phyloP scores from a whole-genome alignment of 2,888 invertebrate species.

The Ptilodon capucinus region DNA sequence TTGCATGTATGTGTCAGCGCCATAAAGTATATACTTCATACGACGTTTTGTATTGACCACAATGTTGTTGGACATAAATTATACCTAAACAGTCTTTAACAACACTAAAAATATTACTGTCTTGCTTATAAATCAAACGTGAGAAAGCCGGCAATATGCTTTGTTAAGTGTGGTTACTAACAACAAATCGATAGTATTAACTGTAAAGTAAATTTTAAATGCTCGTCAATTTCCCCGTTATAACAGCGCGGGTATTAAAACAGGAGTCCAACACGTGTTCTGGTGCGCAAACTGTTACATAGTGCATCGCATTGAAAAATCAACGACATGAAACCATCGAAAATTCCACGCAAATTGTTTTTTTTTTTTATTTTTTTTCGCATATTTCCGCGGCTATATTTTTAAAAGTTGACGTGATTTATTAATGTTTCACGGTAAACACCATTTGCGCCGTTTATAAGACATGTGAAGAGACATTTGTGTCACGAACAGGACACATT shows the following conservation, averaged over 20 bases:
- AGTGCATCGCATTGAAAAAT: constrained; percentile 58
- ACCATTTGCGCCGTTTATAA: constrained; percentile 62
- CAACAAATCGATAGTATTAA: no score
- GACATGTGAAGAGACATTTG: constrained; percentile 54
- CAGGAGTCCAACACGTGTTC: constrained; percentile 24
- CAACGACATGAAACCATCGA: constrained; percentile 60
- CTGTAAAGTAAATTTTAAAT: background rate
- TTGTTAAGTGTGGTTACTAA: no score
- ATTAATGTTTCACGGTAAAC: constrained; percentile 64
- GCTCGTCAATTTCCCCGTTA: background rate
- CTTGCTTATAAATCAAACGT: no score
- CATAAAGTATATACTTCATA: no score
- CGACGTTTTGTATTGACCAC: no score
- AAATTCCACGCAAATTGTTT: constrained; percentile 62
- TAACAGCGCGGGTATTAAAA: background rate
- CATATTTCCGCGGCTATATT: constrained; percentile 62
- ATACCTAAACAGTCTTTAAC: no score
- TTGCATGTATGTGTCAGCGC: no score
- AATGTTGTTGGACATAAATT: no score
- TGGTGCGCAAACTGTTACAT: constrained; percentile 35
- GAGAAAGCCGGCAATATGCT: no score
- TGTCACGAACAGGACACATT: constrained; percentile 43
- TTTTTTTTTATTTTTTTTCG: constrained; percentile 68
- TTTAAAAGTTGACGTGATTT: constrained; percentile 71
- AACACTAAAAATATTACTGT: no score